These are phyloP conservation scores for Brachyhypopomus occidentalis DNA, from an alignment of 2,113 vertebrate species.

Conservation along the genomic window DNA sequence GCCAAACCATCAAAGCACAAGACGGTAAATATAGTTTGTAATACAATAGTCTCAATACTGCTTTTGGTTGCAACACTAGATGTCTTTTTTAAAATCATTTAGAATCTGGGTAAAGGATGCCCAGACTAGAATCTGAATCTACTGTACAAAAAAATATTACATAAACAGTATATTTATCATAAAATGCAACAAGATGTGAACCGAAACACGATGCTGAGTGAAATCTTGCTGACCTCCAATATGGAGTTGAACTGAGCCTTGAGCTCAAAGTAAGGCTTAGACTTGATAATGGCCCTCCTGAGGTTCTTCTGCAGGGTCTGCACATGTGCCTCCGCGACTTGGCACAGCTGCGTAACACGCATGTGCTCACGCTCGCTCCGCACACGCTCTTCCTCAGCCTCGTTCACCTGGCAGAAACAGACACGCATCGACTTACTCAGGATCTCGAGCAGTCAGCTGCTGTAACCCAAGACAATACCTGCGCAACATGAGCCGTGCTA, in stretches of 20 bases:
- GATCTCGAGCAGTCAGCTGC: background rate
- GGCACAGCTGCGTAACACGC: slow-evolving; percentile 85
- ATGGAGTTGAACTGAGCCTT: slow-evolving; percentile 92
- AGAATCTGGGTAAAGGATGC: background rate
- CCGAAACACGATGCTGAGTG: background rate
- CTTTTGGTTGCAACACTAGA: too few relatives aligned
- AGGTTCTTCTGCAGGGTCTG: slow-evolving; percentile 90
- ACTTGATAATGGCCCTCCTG: slow-evolving; percentile 86
- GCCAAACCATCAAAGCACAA: background rate
- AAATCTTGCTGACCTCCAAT: slow-evolving; percentile 78
- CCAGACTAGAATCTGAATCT: background rate
- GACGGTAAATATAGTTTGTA: background rate
- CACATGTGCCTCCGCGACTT: slow-evolving; percentile 87
- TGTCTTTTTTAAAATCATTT: too few relatives aligned
- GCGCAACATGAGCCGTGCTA: background rate
- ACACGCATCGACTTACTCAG: background rate
- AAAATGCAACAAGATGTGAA: background rate
- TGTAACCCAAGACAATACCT: background rate
- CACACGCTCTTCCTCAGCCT: slow-evolving; percentile 90
- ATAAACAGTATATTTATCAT: background rate
- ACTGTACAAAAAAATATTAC: background rate
- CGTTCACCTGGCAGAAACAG: slow-evolving; percentile 80
- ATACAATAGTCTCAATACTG: background rate
- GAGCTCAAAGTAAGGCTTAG: slow-evolving; percentile 92
- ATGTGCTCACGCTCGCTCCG: slow-evolving; percentile 90